Evolutionary conservation across 2,113 vertebrate genomes (phyloP).

Genomic region (Apteryx mantelli): DNA sequence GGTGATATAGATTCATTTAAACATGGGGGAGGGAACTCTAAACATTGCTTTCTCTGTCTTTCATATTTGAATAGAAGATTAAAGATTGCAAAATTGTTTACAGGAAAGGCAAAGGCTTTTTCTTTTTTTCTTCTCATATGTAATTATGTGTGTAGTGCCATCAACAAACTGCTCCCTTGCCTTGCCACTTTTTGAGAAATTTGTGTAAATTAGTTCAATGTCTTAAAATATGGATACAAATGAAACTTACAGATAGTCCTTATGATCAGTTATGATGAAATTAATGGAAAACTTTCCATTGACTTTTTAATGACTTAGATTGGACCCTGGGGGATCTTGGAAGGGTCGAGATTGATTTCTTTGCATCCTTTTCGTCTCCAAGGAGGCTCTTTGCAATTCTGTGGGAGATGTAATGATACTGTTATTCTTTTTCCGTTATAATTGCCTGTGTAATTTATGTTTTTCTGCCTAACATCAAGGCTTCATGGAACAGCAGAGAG

Average conservation of each 20-base stretch:
- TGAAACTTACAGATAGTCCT: not conserved
- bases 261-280: not conserved
- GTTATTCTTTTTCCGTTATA: not conserved
- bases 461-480: not conserved
- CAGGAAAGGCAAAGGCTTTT: not conserved
- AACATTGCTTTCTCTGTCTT: not conserved
- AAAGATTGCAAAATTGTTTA: not conserved
- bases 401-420: fast-evolving
- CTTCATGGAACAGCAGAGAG: not conserved
- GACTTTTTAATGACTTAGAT: conserved; percentile 34
- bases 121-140: not conserved
- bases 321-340: not conserved
- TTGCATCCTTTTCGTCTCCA: conserved; percentile 24
- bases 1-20: not conserved
- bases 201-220: not conserved
- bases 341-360: conserved; percentile 52
- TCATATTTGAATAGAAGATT: not conserved
- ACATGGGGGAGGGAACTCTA: not conserved
- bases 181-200: not conserved
- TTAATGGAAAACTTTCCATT: conserved; percentile 36
- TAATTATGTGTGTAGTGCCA: not conserved
- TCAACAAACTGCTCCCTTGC: not conserved
- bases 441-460: not conserved
- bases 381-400: conserved; percentile 19
- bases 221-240: not conserved